Evolutionary conservation across 2,888 invertebrate genomes (phyloP).

Genomic region (Lissocephala sabroskyi): DNA sequence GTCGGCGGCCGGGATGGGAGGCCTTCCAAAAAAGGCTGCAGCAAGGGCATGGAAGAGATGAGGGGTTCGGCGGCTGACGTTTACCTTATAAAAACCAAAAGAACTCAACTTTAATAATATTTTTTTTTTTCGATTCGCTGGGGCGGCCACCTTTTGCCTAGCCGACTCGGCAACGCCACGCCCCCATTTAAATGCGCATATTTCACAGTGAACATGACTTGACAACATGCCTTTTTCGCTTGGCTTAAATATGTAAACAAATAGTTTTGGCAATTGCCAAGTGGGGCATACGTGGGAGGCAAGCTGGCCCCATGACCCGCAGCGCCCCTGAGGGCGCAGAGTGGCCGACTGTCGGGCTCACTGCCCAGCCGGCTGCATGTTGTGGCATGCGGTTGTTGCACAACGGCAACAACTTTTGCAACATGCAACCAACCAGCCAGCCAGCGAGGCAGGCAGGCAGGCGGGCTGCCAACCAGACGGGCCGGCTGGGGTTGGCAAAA

Average conservation of each 20-base stretch:
- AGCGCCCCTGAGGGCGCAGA: not conserved
- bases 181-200: constrained; percentile 57
- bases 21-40: too few relatives aligned
- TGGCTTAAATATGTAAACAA: constrained; percentile 66
- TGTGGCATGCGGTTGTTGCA: constrained; percentile 62
- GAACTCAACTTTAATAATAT: too few relatives aligned
- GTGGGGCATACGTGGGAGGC: constrained; percentile 46
- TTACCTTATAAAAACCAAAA: too few relatives aligned
- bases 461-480: not conserved
- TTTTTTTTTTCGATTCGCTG: too few relatives aligned
- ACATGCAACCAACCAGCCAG: constrained; percentile 57
- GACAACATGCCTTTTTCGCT: constrained; percentile 61
- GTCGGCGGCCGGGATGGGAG: too few relatives aligned
- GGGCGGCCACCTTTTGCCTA: too few relatives aligned
- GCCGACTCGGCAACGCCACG: too few relatives aligned
- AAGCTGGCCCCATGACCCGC: not conserved
- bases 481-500: constrained; percentile 43
- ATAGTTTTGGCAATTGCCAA: constrained; percentile 65
- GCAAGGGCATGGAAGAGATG: too few relatives aligned
- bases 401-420: constrained; percentile 62
- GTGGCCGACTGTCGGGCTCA: not conserved
- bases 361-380: constrained; percentile 38
- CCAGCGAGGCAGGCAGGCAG: too few relatives aligned
- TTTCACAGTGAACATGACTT: constrained; percentile 68
- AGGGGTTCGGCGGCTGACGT: too few relatives aligned